Conservation (phyloP, 2,113 vertebrate species). For the Prolemur simus region DNA sequence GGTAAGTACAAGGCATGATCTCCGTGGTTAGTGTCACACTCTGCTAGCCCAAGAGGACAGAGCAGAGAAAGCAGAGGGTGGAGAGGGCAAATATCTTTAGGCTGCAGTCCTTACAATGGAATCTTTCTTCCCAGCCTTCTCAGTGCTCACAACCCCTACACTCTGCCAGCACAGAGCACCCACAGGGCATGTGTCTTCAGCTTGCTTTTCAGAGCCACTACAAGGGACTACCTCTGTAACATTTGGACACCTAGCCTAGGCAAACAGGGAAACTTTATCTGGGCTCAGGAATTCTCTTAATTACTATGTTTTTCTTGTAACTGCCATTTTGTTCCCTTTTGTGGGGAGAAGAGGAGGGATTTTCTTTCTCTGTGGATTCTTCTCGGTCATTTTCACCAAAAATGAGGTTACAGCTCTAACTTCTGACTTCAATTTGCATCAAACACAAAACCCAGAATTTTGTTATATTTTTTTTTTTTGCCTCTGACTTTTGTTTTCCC, state of each 20-base stretch:
- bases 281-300: background rate
- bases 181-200: background rate
- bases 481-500: background rate
- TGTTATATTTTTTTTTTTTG: background rate
- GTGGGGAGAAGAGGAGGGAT: background rate
- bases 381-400: slow-evolving; percentile 9
- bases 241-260: background rate
- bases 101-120: background rate
- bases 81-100: background rate
- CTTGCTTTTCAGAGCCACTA: background rate
- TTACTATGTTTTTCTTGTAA: slow-evolving; percentile 28
- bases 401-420: background rate
- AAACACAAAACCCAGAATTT: background rate
- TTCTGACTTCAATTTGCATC: slow-evolving; percentile 1
- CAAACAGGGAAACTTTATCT: background rate
- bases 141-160: background rate
- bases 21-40: background rate
- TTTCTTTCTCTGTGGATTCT: slow-evolving; percentile 22
- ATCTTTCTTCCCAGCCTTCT: background rate
- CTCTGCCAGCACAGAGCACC: background rate
- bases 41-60: background rate
- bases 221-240: background rate
- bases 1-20: background rate
- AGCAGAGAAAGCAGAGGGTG: background rate
- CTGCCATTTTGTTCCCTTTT: slow-evolving; percentile 34